These are phyloP conservation scores for Camptogramma bilineatum DNA, from an alignment of 2,888 invertebrate genomes.

Conservation along the genomic window DNA sequence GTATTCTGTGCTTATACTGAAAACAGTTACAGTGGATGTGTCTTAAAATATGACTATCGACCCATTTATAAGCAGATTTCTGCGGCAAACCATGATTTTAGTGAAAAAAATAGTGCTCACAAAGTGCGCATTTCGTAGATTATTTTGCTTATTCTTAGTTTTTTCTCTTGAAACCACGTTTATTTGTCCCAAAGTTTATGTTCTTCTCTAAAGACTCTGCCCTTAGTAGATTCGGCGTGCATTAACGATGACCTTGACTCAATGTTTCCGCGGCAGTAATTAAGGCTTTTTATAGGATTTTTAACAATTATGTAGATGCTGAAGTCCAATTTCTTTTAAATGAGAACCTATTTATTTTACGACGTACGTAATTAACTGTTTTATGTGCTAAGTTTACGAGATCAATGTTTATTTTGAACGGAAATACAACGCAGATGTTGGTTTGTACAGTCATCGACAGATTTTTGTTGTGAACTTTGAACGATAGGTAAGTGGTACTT, in stretches of 20 bases:
- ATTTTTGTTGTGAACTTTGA: too few relatives aligned
- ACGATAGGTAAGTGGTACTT: neutral
- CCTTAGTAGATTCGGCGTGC: slow-evolving; percentile 41
- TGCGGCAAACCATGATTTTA: too few relatives aligned
- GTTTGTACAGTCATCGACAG: too few relatives aligned
- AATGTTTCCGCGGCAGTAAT: slow-evolving; percentile 53
- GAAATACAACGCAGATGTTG: neutral
- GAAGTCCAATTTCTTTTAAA: slow-evolving; percentile 37
- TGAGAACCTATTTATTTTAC: slow-evolving; percentile 7
- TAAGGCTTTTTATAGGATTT: slow-evolving; percentile 41
- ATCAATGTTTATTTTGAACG: neutral
- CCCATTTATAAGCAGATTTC: too few relatives aligned
- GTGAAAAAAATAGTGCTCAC: too few relatives aligned
- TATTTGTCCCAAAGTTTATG: too few relatives aligned
- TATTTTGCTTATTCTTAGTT: too few relatives aligned
- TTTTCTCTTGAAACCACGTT: too few relatives aligned
- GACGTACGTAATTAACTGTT: slow-evolving; percentile 1
- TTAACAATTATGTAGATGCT: slow-evolving; percentile 32
- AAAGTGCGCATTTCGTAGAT: too few relatives aligned
- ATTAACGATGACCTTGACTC: slow-evolving; percentile 51
- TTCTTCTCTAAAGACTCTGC: slow-evolving; percentile 9
- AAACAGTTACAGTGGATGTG: too few relatives aligned
- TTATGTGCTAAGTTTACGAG: neutral
- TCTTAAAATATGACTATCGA: too few relatives aligned
- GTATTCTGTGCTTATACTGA: too few relatives aligned